These are phyloP conservation scores for Lasioglossum pauxillum DNA, from an alignment of 2,888 invertebrate species.

Conservation along the genomic window DNA sequence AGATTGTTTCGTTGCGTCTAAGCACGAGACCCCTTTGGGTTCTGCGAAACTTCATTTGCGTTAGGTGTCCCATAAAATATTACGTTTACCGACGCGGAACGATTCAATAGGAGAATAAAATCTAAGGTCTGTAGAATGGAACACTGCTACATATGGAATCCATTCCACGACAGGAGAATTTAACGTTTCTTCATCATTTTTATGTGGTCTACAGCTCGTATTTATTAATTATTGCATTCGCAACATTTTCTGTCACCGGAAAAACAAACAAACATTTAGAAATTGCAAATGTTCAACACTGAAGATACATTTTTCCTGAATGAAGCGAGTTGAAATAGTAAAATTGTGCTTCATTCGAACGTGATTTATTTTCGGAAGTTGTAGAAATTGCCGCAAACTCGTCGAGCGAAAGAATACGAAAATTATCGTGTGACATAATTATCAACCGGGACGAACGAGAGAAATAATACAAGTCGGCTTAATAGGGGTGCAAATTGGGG, in stretches of 20 bases:
- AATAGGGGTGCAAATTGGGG: slow-evolving; percentile 45
- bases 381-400: not conserved
- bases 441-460: not conserved
- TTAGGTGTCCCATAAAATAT: not conserved
- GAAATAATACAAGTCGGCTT: slow-evolving; percentile 22
- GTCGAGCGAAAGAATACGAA: not conserved
- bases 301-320: no score
- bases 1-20: not conserved
- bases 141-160: not conserved
- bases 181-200: not conserved
- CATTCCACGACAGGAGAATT: not conserved
- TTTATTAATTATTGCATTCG: not conserved
- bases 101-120: not conserved
- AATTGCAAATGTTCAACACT: not conserved
- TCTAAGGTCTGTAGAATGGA: no score
- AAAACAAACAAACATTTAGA: not conserved
- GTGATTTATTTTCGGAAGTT: not conserved
- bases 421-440: not conserved
- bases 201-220: not conserved
- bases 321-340: not conserved
- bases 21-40: not conserved
- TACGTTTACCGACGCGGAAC: not conserved
- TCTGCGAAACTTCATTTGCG: not conserved
- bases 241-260: not conserved
- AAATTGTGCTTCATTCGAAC: not conserved